Base-by-base conservation (phyloP, 1,140 invertebrate species). In the Drosophila kurseongensis region DNA sequence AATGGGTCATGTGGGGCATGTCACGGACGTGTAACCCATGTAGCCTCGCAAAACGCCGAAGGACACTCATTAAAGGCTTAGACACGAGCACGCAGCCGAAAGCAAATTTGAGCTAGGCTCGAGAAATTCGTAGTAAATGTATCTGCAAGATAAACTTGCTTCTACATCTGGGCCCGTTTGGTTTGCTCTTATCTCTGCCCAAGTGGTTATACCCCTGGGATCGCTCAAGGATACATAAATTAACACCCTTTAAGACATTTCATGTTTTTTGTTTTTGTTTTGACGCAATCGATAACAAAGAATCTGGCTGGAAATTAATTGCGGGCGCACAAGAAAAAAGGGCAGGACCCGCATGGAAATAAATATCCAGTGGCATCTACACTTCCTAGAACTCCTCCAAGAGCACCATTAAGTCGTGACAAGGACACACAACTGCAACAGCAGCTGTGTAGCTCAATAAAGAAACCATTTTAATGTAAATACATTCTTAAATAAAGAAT, bases 221-320 rank as follows among this genome's bases (percentile, higher is more conserved):
- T 5, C 29, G 29, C 35, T 36, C 36, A 48, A 72, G 68, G 45
- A 60, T 75, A 60, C 75, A 78, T 74, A 69, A 79, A 66, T 80
- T 66, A 88, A 62, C 58, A 74, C 67, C 56, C 74, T 51, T 75
- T 54, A 38, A 36, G 44, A 45, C 23, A 12, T 45, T 18, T 29
- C 47, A 14, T 51, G 45, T 47, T 58, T 16, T 55, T 55, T 68
- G 69, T 55, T 63, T 58, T 73, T 85, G 81, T 84, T 85, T 67
- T 86, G 82, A 86, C 81, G 78, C 61, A 86, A 86, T 84, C 82
- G 78, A 86, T 77, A 78, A 56, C 62, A 51, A 57, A 61, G 75
- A 55, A 82, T 89, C 75, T 83, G 67, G 51, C 35, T 66, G 54
- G 38, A 65, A 69, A 83, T 83, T 83, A 83, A 83, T 83, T 83